Evolutionary conservation across 1,140 invertebrate genomes (phyloP).

Genomic region (Aphelenchoides avenae): DNA sequence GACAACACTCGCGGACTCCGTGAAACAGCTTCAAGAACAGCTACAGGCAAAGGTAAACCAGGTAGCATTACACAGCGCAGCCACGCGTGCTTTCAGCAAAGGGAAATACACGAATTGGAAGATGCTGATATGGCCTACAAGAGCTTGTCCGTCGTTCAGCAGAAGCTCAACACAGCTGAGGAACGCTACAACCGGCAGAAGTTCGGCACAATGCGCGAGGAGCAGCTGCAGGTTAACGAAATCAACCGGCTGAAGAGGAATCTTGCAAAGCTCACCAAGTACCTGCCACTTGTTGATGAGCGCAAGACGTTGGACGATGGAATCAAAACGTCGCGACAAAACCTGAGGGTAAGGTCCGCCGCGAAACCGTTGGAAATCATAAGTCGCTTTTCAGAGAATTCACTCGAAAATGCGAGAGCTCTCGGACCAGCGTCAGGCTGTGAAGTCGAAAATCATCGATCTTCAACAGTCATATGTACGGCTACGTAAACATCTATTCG

Average conservation of each 20-base stretch:
- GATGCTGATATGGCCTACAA: constrained; percentile 19
- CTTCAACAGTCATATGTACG: constrained; percentile 2
- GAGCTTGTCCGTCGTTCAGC: constrained; percentile 13
- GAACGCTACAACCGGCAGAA: constrained; percentile 11
- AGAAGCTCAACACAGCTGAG: constrained; percentile 3
- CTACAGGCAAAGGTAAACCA: not conserved
- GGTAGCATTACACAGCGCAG: too few relatives aligned
- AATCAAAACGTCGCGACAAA: constrained; percentile 17
- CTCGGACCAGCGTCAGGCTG: not conserved
- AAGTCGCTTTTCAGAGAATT: constrained; percentile 10
- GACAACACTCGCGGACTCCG: not conserved
- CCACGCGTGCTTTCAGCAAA: constrained; percentile 4
- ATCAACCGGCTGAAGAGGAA: constrained; percentile 25
- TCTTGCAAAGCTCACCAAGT: constrained; percentile 19
- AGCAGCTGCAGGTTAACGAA: constrained; percentile 19
- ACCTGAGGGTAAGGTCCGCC: constrained; percentile 14
- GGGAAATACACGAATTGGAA: constrained; percentile 18
- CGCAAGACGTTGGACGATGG: constrained; percentile 8
- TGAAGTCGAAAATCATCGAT: not conserved
- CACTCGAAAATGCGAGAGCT: not conserved
- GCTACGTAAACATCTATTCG: not conserved
- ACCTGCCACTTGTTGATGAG: constrained; percentile 13
- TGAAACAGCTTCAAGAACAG: constrained; percentile 20
- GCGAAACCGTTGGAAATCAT: not conserved
- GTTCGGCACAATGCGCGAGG: constrained; percentile 19